These are phyloP conservation scores for Aquatica leii DNA, from an alignment of 2,888 invertebrate species.

Conservation along the genomic window DNA sequence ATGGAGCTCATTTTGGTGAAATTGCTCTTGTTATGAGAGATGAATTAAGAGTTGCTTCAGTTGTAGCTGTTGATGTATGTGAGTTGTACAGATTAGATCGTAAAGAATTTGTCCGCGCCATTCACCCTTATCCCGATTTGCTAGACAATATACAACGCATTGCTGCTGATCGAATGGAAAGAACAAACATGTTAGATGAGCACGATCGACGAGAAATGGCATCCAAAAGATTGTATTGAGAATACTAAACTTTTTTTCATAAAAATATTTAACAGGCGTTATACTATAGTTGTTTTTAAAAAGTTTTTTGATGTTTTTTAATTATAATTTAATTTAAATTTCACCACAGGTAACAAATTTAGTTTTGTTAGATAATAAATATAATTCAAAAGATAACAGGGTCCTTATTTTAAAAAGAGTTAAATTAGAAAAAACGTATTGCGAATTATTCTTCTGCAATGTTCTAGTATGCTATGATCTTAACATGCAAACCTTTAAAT, in stretches of 20 bases:
- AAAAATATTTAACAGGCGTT: not conserved
- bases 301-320: too few relatives aligned
- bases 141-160: constrained; percentile 61
- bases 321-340: too few relatives aligned
- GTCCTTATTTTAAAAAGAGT: too few relatives aligned
- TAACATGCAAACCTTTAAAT: too few relatives aligned
- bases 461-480: too few relatives aligned
- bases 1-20: constrained; percentile 66
- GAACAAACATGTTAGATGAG: constrained; percentile 62
- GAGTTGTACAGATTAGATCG: constrained; percentile 59
- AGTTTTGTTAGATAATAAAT: too few relatives aligned
- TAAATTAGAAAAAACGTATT: too few relatives aligned
- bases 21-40: constrained; percentile 58
- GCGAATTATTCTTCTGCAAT: too few relatives aligned
- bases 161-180: constrained; percentile 63
- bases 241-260: not conserved
- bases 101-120: constrained; percentile 57
- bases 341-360: too few relatives aligned
- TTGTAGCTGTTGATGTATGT: constrained; percentile 58
- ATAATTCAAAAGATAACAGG: too few relatives aligned
- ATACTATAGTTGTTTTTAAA: too few relatives aligned
- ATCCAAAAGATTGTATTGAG: constrained; percentile 25
- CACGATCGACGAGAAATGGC: constrained; percentile 40
- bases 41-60: constrained; percentile 55
- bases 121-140: constrained; percentile 60